phyloP scores from a whole-genome alignment of 2,888 invertebrate species.

The Drosophila quinaria region DNA sequence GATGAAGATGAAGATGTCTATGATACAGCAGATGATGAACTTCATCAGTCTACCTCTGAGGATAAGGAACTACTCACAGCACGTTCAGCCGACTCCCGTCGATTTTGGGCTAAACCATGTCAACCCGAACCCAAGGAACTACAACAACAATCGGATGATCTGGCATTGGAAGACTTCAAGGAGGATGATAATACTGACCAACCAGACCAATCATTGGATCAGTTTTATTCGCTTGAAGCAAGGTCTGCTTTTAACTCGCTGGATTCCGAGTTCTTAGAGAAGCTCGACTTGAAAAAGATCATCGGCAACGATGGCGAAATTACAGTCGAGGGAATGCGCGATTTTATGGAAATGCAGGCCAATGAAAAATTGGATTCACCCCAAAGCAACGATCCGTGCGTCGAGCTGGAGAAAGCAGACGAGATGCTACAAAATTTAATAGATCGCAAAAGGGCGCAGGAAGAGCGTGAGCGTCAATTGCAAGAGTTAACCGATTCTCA shows the following conservation, averaged over 20 bases:
- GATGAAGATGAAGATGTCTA: constrained; percentile 27
- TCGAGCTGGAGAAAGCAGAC: constrained; percentile 35
- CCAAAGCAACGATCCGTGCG: neutral
- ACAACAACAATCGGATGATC: neutral
- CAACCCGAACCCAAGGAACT: constrained; percentile 38
- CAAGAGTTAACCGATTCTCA: constrained; percentile 9
- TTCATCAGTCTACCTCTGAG: neutral
- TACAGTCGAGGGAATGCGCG: constrained; percentile 70
- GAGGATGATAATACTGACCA: constrained; percentile 24
- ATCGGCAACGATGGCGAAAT: constrained; percentile 60
- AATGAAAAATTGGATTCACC: constrained; percentile 42
- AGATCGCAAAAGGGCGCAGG: constrained; percentile 59
- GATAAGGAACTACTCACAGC: neutral
- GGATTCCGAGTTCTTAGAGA: constrained; percentile 74
- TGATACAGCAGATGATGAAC: constrained; percentile 52
- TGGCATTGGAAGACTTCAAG: neutral
- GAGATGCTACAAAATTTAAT: constrained; percentile 64
- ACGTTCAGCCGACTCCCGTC: constrained; percentile 20
- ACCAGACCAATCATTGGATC: constrained; percentile 29
- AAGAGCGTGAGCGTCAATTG: constrained; percentile 56
- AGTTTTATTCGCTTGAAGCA: constrained; percentile 70
- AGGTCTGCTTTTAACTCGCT: constrained; percentile 59
- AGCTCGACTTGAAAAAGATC: constrained; percentile 67
- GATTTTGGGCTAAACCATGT: constrained; percentile 55
- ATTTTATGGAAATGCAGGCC: constrained; percentile 70